Evolutionary conservation across 2,888 invertebrate species (phyloP), one percentile per base, ranked within the genome.

Genomic region (Limnephilus lunatus): DNA sequence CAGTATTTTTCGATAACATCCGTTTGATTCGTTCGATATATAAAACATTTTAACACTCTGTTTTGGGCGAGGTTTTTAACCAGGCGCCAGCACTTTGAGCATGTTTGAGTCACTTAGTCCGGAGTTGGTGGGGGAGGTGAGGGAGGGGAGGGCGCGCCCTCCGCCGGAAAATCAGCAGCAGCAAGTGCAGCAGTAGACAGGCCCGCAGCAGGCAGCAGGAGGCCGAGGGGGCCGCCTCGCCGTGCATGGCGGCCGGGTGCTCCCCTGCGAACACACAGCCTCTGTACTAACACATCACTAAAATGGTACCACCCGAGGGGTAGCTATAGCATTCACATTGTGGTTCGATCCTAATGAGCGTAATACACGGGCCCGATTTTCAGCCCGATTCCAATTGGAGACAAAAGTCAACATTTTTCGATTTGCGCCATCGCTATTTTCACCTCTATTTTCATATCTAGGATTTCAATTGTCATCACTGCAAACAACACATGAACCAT

Each of bases 231-330:
- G 93, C 93, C 4, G 95, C 96, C 89, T 97, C 97, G 94, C 98
- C 98, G 95, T 98, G 98, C 98, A 98, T 98, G 86, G 98, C 98
- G 92, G 98, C 98, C 94, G 98, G 98, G 95, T 98, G 98, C 96
- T 98, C 98, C 94, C 98, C 98, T 98, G 86, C n/a, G 39, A 35
- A 86, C 86, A 39, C 31, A 31, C 14, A 82, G 30, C 14, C 3
- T 31, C 12, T 32, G 31, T 82, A 82, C 3, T 82, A 82, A 14
- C 48, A 48, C 15, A 48, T 48, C 11, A 44, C 44, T 44, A 44
- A n/a, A n/a, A 44, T 11, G 1, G 44, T 44, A 44, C 44, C 44
- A 44, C 44, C 44, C 44, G 2, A 44, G 11, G 39, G 9, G 39
- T 9, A 39, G 39, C 39, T 39, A 39, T 11, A 39, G 9, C 39